A percentile compares a stretch with the other conserved stretches of the same genome.
Evolutionary conservation across 1,140 invertebrate species (phyloP).

Genomic region (Chlorops oryzae): DNA sequence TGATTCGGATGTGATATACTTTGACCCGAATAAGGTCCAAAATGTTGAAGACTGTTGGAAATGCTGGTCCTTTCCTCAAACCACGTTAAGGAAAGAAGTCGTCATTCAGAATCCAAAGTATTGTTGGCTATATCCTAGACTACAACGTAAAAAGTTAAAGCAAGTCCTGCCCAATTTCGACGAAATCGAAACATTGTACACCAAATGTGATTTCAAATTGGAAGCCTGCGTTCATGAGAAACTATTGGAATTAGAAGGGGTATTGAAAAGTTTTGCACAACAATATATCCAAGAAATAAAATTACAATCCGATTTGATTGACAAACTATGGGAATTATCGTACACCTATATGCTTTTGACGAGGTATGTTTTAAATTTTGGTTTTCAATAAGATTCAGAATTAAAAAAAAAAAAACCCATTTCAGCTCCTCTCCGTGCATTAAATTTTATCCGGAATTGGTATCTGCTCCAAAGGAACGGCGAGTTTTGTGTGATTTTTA

Average conservation of each 20-base stretch:
- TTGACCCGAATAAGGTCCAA: too few relatives aligned
- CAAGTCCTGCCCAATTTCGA: conserved; percentile 12
- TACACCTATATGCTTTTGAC: conserved; percentile 12
- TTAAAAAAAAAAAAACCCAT: background rate
- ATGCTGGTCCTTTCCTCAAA: too few relatives aligned
- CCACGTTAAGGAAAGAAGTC: too few relatives aligned
- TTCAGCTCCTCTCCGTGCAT: conserved; percentile 6
- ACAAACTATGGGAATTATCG: conserved; percentile 9
- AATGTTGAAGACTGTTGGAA: too few relatives aligned
- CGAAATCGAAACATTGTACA: conserved; percentile 12
- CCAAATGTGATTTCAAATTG: conserved; percentile 14
- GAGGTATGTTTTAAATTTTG: background rate
- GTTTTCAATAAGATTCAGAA: background rate
- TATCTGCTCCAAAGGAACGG: conserved; percentile 5
- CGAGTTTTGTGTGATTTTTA: background rate
- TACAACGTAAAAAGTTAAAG: background rate
- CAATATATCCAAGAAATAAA: conserved; percentile 1
- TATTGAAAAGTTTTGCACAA: background rate
- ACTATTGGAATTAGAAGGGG: conserved; percentile 8
- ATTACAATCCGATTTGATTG: background rate
- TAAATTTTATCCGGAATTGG: conserved; percentile 11
- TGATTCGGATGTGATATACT: too few relatives aligned
- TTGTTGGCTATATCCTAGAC: conserved; percentile 8
- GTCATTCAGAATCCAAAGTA: conserved; percentile 10
- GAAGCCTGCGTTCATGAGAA: conserved; percentile 6